These are phyloP conservation scores for Drosophila yakuba DNA, from an alignment of 1,140 invertebrate species.

Conservation along the genomic window DNA sequence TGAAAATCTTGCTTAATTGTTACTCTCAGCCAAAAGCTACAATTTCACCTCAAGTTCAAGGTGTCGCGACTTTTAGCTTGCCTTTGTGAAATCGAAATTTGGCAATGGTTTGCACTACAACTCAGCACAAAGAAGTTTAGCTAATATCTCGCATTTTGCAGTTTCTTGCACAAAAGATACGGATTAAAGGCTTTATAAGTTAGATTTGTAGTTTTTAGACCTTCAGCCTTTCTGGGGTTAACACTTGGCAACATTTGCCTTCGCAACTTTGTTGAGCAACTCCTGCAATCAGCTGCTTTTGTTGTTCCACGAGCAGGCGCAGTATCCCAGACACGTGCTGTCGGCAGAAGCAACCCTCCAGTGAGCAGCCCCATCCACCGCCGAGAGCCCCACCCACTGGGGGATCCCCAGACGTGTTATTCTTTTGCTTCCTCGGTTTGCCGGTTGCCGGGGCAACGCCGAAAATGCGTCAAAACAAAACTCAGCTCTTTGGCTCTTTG, in stretches of 20 bases:
- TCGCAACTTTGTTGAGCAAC: slow-evolving; percentile 38
- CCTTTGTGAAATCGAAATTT: slow-evolving; percentile 16
- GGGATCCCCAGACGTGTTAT: slow-evolving; percentile 62
- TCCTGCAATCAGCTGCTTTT: slow-evolving; percentile 37
- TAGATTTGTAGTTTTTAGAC: background rate
- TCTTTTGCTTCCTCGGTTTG: slow-evolving; percentile 45
- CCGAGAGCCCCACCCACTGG: slow-evolving; percentile 3
- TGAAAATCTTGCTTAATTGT: slow-evolving; percentile 48
- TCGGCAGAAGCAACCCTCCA: slow-evolving; percentile 29
- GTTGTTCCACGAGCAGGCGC: slow-evolving; percentile 64
- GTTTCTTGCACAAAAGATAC: too few species aligned
- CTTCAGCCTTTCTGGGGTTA: slow-evolving; percentile 10
- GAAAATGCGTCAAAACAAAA: slow-evolving; percentile 72
- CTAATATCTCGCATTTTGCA: background rate
- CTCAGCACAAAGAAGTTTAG: background rate
- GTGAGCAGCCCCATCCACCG: background rate
- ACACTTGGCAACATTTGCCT: slow-evolving; percentile 11
- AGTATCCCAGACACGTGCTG: slow-evolving; percentile 55
- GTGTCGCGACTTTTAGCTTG: slow-evolving; percentile 9
- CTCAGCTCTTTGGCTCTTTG: slow-evolving; percentile 50
- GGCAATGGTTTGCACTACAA: background rate
- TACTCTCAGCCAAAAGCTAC: slow-evolving; percentile 24
- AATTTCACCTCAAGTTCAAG: slow-evolving; percentile 67
- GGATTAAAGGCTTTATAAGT: too few species aligned
- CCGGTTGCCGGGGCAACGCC: slow-evolving; percentile 63